These are phyloP conservation scores for Deroptyus accipitrinus DNA, from an alignment of 2,113 vertebrate species.

Conservation along the genomic window DNA sequence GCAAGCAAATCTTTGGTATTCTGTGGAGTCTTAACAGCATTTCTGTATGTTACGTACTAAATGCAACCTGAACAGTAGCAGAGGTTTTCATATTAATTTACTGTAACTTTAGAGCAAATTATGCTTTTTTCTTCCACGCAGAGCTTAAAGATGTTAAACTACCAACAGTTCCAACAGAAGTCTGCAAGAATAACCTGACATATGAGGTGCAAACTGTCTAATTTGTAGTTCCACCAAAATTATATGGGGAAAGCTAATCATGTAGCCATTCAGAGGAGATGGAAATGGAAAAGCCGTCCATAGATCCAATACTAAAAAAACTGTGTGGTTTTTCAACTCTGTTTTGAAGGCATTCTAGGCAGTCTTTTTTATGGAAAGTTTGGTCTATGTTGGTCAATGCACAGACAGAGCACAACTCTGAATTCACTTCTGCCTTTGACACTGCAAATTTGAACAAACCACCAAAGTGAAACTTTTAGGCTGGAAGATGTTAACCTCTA, in stretches of 20 bases:
- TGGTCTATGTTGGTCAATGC: neutral
- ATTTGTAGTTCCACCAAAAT: neutral
- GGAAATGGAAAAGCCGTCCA: neutral
- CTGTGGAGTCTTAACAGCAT: neutral
- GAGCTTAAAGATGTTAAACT: slow-evolving; percentile 20
- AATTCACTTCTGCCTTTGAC: neutral
- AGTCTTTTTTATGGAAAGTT: neutral
- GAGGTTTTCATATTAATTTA: neutral
- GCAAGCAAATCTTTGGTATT: neutral
- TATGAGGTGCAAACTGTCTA: neutral
- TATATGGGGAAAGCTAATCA: neutral
- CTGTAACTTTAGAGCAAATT: slow-evolving; percentile 3
- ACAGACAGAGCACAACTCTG: neutral
- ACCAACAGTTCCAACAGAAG: neutral
- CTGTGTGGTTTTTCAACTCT: neutral
- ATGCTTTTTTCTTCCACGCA: neutral
- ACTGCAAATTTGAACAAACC: neutral
- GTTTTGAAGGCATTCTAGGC: neutral
- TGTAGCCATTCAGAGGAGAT: neutral
- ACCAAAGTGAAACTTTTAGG: neutral
- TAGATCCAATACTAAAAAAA: neutral
- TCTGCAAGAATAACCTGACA: neutral
- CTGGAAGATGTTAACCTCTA: neutral
- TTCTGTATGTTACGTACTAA: neutral
- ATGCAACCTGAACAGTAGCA: neutral